phyloP scores from a whole-genome alignment of 2,113 vertebrate genomes.

The Notarius quadriscutis region DNA sequence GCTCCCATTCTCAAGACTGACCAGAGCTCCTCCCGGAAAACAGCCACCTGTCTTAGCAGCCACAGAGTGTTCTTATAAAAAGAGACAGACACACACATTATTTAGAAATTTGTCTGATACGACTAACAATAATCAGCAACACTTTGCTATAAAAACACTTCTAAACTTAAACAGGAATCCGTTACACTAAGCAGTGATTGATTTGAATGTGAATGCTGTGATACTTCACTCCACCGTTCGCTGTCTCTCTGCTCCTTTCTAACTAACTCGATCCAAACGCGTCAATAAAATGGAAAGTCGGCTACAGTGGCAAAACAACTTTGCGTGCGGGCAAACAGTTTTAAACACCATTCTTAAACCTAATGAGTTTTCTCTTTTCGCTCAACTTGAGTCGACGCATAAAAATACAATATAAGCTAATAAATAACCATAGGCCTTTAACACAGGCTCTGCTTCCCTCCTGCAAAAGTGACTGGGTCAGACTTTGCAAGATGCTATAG shows the following conservation, averaged over 20 bases:
- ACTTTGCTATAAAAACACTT: background rate
- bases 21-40: conserved; percentile 83
- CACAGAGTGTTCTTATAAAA: conserved; percentile 86
- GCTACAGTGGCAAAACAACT: conserved; percentile 43
- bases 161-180: background rate
- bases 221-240: background rate
- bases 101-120: background rate
- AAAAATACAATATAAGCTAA: conserved; percentile 69
- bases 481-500: conserved; percentile 42
- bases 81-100: conserved; percentile 38
- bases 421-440: conserved; percentile 75
- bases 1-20: conserved; percentile 77
- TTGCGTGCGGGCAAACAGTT: conserved; percentile 40
- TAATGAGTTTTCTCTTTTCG: conserved; percentile 53
- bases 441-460: conserved; percentile 60
- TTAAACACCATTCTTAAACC: conserved; percentile 45
- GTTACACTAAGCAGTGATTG: background rate
- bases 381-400: conserved; percentile 41
- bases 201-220: conserved; percentile 6
- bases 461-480: conserved; percentile 62
- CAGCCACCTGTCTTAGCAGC: conserved; percentile 97
- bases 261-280: conserved; percentile 59
- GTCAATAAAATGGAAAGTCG: conserved; percentile 51
- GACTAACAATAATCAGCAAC: background rate
- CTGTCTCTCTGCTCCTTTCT: background rate